Evolutionary conservation across 2,113 vertebrate genomes (phyloP), one percentile per base, ranked within the genome.

Genomic region (Antigone vipio): DNA sequence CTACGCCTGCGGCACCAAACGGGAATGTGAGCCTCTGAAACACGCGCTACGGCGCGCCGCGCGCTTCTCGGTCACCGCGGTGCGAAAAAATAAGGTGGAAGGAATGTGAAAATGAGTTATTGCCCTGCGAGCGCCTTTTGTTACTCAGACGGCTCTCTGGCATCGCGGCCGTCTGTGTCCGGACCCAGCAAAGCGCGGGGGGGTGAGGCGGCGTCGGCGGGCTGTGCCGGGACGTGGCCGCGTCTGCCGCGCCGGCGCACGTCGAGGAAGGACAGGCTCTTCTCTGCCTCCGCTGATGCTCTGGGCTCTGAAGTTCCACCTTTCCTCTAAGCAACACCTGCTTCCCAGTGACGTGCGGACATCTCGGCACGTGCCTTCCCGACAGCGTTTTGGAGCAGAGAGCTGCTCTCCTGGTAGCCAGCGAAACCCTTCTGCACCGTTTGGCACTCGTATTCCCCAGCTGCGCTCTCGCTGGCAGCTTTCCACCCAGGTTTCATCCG

Each of bases 401-500:
- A 60, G 26, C 63, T 84, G 89, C 69, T 95, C 81, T 95, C 93
- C 76, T 77, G 63, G 95, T 82, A 91, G 93, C 66, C 82, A 72
- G 90, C 50, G 84, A 68, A 96, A 97, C 90, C 92, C 90, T 95
- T 87, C 94, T 82, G 89, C 91, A 95, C 95, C 87, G 17, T 95
- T 97, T 92, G 96, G 94, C 92, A 97, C 98, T 98, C 97, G 87
- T 96, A 80, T 97, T 97, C 99, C 97, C 98, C 98, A 98, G 98
- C 97, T 98, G 98, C 80, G 94, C 96, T 98, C 98, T 98, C 98
- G 50, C 96, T 38, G 89, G 98, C 95, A 96, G 93, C 84, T 97
- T 97, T 94, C 89, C 98, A 98, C 97, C 98, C 98, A 98, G 97
- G 98, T 98, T 97, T 98, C 95, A 98, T 98, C 99, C 96, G 59